Evolutionary conservation across 92 coral and sea anemone genomes (phyloP).

Genomic region (Muricea muricata): DNA sequence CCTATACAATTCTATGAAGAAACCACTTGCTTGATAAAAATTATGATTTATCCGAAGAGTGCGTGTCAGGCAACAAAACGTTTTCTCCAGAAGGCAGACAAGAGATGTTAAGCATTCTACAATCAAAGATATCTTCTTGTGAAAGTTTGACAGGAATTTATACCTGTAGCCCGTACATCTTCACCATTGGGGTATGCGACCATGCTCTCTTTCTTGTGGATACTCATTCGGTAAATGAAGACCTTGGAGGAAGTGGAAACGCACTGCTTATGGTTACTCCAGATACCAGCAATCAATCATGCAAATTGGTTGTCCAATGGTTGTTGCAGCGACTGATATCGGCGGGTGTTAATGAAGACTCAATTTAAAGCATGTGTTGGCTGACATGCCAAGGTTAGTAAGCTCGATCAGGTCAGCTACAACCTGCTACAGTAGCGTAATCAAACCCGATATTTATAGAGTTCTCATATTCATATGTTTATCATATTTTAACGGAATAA

Average conservation of each 20-base stretch:
- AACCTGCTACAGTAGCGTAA: too few species aligned
- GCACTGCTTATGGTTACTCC: slow-evolving; percentile 17
- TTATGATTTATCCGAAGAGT: slow-evolving; percentile 24
- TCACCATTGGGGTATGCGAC: not conserved
- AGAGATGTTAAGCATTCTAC: not conserved
- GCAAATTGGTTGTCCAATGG: slow-evolving; percentile 21
- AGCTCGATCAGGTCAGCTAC: too few species aligned
- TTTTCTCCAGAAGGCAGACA: slow-evolving; percentile 15
- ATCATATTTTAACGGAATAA: too few species aligned
- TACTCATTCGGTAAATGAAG: slow-evolving; percentile 6
- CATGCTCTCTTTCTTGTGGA: slow-evolving; percentile 14
- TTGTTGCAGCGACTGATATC: not conserved
- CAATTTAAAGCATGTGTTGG: slow-evolving; percentile 19
- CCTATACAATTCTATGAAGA: not conserved
- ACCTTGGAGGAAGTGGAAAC: slow-evolving; percentile 15
- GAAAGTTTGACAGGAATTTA: not conserved
- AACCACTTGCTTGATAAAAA: not conserved
- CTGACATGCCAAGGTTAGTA: not conserved
- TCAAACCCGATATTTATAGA: too few species aligned
- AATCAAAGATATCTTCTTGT: not conserved
- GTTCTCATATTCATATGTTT: too few species aligned
- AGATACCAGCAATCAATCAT: slow-evolving; percentile 10
- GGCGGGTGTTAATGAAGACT: not conserved
- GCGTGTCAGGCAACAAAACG: not conserved
- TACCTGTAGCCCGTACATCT: not conserved